phyloP scores from a whole-genome alignment of 2,113 vertebrate genomes.

The Percopsis transmontana region DNA sequence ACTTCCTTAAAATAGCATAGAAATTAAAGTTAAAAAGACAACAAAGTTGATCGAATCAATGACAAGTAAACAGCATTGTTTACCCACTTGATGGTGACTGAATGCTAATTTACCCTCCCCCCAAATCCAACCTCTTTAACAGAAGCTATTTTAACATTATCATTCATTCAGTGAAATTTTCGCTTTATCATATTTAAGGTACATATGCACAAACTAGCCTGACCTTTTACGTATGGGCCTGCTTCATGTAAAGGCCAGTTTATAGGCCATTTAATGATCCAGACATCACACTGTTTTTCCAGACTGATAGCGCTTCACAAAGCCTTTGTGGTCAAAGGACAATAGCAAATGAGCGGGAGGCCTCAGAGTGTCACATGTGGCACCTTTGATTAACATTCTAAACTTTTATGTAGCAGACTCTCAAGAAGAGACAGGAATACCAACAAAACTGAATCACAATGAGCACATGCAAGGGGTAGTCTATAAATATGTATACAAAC shows the following conservation, averaged over 20 bases:
- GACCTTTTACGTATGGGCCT: neutral
- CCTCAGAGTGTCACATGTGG: slow-evolving; percentile 74
- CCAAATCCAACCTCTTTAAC: neutral
- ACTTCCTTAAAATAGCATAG: slow-evolving; percentile 26
- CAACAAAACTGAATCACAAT: slow-evolving; percentile 35
- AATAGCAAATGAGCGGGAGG: slow-evolving; percentile 78
- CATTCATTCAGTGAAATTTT: slow-evolving; percentile 4
- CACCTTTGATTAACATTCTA: slow-evolving; percentile 78
- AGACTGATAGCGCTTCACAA: slow-evolving; percentile 72
- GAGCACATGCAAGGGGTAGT: slow-evolving; percentile 2
- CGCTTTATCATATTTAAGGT: neutral
- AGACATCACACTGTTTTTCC: slow-evolving; percentile 62
- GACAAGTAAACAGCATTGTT: slow-evolving; percentile 37
- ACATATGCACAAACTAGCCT: slow-evolving; percentile 3
- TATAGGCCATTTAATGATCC: slow-evolving; percentile 50
- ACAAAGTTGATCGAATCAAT: slow-evolving; percentile 49
- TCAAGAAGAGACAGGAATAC: slow-evolving; percentile 51
- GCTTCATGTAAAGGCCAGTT: slow-evolving; percentile 10
- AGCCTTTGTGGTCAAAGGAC: slow-evolving; percentile 77
- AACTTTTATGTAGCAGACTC: slow-evolving; percentile 69
- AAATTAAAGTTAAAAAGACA: slow-evolving; percentile 7
- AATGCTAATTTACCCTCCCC: neutral
- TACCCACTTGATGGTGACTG: slow-evolving; percentile 38
- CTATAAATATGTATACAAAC: too few relatives aligned
- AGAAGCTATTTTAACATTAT: slow-evolving; percentile 3